Base-by-base conservation (phyloP, 2,888 invertebrate genomes). In the Chalcosyrphus nemorum region DNA sequence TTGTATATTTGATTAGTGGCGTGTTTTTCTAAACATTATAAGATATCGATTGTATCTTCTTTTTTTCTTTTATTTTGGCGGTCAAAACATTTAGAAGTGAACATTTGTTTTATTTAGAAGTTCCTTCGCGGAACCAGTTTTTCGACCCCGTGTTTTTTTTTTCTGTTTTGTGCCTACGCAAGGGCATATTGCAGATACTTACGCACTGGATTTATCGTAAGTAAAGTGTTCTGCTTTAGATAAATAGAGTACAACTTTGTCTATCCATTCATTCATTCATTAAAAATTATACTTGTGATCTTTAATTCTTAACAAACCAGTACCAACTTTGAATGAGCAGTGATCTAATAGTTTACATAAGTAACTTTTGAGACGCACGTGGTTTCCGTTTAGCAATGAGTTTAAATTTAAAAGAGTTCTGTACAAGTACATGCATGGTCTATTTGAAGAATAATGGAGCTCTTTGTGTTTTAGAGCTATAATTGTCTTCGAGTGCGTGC, bases 261-360 rank as follows among this genome's bases (percentile, higher is more conserved):
- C 6, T 41, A 29, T 2, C 1, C 6, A 29, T 56, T 54, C 68
- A 68, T 68, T 68, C 52, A 66, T 65, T 3, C 6, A 54, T 43
- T 3, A 24, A 7, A 13, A 13, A 17, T 24, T 35, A 5, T 6
- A 2, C 5, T 32, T 7, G 9, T 13, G n/a, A 2, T 41, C 27
- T 7, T 50, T 11, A 9, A 50, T 56, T 43, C 9, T 29, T 43
- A 74, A 27, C 15, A 13, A 59, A 65, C 6, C 2, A 15, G 11
- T 43, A 29, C 27, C 13, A 50, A 27, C 6, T 27, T 13, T 11
- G 15, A n/a, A 19, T 29, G 11, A 24, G 21, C 43, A 52, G 50
- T 47, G 21, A 43, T 61, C 45, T 52, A 35, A 59, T 27, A 63
- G 24, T 68, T 66, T 63, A 63, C 57, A 70, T 74, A 75, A 81